Evolutionary conservation across 2,888 invertebrate genomes (phyloP), one percentile per base, ranked within the genome.

Genomic region (Lepidonotus clava): DNA sequence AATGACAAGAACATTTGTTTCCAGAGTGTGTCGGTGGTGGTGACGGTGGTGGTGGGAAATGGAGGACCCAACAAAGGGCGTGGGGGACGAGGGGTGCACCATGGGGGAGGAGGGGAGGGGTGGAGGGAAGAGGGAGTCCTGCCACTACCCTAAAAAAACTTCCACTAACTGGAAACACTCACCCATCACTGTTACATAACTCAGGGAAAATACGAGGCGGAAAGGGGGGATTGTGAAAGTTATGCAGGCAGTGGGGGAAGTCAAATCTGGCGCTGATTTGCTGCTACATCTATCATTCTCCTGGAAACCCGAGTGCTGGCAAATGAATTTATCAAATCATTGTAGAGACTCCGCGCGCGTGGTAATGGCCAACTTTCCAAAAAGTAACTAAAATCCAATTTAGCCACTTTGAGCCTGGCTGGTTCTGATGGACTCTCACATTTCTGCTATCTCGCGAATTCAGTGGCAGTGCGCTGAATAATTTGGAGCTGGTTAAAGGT

Each of bases 361-460:
- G 71, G 71, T 71, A 71, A 71, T 71, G 71, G 71, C 36, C 34
- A 71, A 71, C 71, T 71, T 71, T 34, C 4, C 34, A 71, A 71
- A 71, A 71, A 71, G 8, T 34, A 71, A 71, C 71, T 71, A 71
- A 71, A 71, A 71, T 71, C 71, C 71, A 34, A 71, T 71, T 71
- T 71, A 38, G 71, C 71, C 71, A 71, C 71, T 71, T 71, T 71
- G 71, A 71, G 71, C n/a, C 21, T 24, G 38, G n/a, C 21, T n/a
- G 71, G 21, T 34, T 24, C 71, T 71, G 71, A 71, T 71, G 38
- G 71, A 71, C 71, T 71, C 71, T 71, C 71, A 71, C 38, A 71
- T 71, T 71, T 34, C 71, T 71, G 71, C 71, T 71, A 71, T 71
- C 71, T 71, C 71, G 71, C 71, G 11, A 34, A 71, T 71, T 34